Conservation (phyloP, 2,888 invertebrate species). For the Steinernema hermaphroditum region DNA sequence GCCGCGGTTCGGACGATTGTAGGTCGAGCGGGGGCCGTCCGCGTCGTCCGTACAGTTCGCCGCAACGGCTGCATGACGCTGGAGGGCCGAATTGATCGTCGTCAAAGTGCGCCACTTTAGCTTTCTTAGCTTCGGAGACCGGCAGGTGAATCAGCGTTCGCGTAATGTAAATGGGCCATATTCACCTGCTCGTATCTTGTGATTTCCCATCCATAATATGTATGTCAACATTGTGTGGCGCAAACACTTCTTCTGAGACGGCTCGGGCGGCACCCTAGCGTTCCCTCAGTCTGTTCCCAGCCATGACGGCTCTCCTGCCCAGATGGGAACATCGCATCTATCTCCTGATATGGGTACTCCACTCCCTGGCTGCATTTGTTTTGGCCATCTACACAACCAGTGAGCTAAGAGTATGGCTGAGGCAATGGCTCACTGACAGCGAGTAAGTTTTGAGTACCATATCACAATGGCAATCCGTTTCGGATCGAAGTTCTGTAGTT, state of each 20-base stretch:
- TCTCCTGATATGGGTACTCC: constrained; percentile 52
- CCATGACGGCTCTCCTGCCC: neutral
- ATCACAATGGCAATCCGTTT: too few species aligned
- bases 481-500: too few species aligned
- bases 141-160: constrained; percentile 8
- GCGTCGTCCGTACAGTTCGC: too few species aligned
- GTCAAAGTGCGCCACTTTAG: too few species aligned
- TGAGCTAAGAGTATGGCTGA: constrained; percentile 48
- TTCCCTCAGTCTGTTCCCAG: neutral
- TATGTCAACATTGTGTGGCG: constrained; percentile 27
- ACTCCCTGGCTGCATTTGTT: constrained; percentile 50
- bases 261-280: neutral
- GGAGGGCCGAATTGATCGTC: too few species aligned
- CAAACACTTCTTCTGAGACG: constrained; percentile 27
- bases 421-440: constrained; percentile 39
- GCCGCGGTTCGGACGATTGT: too few species aligned
- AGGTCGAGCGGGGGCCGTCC: too few species aligned
- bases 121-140: neutral
- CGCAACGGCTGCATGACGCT: too few species aligned
- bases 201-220: constrained; percentile 20
- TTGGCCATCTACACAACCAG: constrained; percentile 49
- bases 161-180: constrained; percentile 14
- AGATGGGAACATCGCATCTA: constrained; percentile 40
- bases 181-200: constrained; percentile 23
- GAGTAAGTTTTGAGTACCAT: constrained; percentile 30